Base-by-base conservation (phyloP, 1,140 invertebrate species). In the Nymphalis io region DNA sequence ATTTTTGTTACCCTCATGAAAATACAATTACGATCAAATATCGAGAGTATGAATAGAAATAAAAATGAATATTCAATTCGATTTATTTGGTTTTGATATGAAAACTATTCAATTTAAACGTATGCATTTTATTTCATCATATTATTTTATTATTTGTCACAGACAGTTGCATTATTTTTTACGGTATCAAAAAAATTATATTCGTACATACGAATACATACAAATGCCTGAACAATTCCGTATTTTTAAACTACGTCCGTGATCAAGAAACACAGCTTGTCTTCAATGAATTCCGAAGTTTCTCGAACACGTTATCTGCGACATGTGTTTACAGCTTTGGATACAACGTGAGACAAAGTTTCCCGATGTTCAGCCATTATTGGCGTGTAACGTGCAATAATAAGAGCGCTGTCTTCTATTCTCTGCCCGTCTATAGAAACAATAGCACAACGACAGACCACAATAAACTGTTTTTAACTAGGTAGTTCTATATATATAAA, bases 241-340 rank as follows among this genome's bases (percentile, higher is more conserved):
- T 53, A 11, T 23, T 55, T 2, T 15, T 18, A 55, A 55, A 23
- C 51, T 23, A 15, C 23, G 13, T 12, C 27, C 21, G 23, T 55
- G 51, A 55, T 55, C 20, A 55, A 55, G 39, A 68, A 48, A 67
- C 33, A 60, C 42, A 60, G 40, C 27, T 27, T 42, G 58, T 33
- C 23, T 60, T 60, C 66, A 68, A 55, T 68, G 66, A 68, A 53
- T 68, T 60, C 27, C 44, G 46, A 62, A 69, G 60, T 69, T 62
- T 57, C 44, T 20, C 16, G 21, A 27, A 20, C 67, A 66, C 67
- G 63, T 61, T 57, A 66, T 66, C 23, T 48, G 66, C 59, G 53
- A 70, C 72, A 67, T 66, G 44, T 73, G 72, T 69, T 73, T 68
- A 67, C 58, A 62, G 60, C 40, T 57, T 42, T 51, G 61, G 57